Evolutionary conservation across 2,888 invertebrate species (phyloP).

Genomic region (Luperina nickerlii): DNA sequence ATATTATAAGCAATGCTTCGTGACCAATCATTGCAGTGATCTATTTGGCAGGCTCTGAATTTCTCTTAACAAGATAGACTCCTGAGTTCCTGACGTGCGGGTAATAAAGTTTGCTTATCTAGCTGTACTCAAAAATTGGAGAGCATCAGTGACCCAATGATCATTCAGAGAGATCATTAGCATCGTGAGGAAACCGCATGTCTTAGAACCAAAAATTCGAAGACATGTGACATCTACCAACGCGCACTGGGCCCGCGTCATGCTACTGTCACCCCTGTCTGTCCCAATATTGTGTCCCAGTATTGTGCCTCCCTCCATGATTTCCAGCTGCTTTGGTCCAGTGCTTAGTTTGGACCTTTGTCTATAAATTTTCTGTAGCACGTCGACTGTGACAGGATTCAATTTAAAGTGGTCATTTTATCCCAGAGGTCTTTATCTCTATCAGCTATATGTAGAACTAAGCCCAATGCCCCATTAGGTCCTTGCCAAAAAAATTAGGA

Average conservation of each 20-base stretch:
- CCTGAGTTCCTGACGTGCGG: background rate
- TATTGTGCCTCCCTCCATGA: background rate
- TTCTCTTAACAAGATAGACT: background rate
- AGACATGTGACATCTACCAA: background rate
- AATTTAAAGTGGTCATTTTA: background rate
- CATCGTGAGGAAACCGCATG: too few relatives aligned
- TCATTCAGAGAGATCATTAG: too few relatives aligned
- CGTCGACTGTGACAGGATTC: too few relatives aligned
- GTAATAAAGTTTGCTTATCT: background rate
- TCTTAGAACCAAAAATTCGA: too few relatives aligned
- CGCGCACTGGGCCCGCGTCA: background rate
- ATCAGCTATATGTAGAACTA: background rate
- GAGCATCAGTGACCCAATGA: too few relatives aligned
- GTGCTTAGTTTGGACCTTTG: background rate
- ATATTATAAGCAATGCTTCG: slow-evolving; percentile 8
- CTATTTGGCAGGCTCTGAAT: background rate
- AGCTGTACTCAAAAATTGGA: background rate
- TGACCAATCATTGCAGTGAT: background rate
- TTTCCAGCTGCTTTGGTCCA: background rate
- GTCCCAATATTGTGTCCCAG: too few relatives aligned
- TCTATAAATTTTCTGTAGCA: background rate
- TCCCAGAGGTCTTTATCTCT: background rate
- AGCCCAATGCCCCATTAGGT: background rate
- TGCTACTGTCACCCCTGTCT: background rate
- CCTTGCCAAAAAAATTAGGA: background rate